Percentiles rank a stretch among this genome's conserved stretches.
Evolutionary conservation across 2,113 vertebrate genomes (phyloP).

Genomic region (Clarias magur): DNA sequence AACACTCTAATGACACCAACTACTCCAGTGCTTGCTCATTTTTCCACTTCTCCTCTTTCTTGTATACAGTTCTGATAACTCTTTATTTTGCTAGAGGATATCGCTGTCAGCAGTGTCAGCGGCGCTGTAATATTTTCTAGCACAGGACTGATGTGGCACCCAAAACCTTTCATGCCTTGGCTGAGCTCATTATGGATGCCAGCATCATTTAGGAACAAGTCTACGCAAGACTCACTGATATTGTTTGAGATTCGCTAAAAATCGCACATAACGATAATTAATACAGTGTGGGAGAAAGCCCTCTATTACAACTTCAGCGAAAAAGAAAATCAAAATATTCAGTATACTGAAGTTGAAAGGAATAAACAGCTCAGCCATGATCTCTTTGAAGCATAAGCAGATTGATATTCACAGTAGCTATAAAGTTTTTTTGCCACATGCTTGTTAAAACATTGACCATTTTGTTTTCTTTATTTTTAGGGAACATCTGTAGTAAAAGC

Average conservation of each 20-base stretch:
- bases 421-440: background rate
- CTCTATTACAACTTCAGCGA: slow-evolving; percentile 55
- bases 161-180: slow-evolving; percentile 62
- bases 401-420: background rate
- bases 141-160: slow-evolving; percentile 67
- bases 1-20: slow-evolving; percentile 27
- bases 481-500: background rate
- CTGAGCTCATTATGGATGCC: slow-evolving; percentile 62
- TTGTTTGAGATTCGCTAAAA: slow-evolving; percentile 61
- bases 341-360: background rate
- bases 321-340: slow-evolving; percentile 3
- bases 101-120: slow-evolving; percentile 34
- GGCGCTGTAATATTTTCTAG: slow-evolving; percentile 62
- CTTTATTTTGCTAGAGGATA: slow-evolving; percentile 52
- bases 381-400: background rate
- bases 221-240: slow-evolving; percentile 58
- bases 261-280: slow-evolving; percentile 54
- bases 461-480: background rate
- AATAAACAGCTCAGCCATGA: background rate
- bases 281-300: slow-evolving; percentile 59
- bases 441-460: background rate
- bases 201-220: slow-evolving; percentile 65
- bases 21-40: slow-evolving; percentile 11
- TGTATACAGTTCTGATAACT: slow-evolving; percentile 16
- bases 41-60: slow-evolving; percentile 36